A percentile compares a stretch with the other conserved stretches of the same genome.
These are phyloP conservation scores for Euura lappo DNA, from an alignment of 1,140 invertebrate species.

Conservation along the genomic window DNA sequence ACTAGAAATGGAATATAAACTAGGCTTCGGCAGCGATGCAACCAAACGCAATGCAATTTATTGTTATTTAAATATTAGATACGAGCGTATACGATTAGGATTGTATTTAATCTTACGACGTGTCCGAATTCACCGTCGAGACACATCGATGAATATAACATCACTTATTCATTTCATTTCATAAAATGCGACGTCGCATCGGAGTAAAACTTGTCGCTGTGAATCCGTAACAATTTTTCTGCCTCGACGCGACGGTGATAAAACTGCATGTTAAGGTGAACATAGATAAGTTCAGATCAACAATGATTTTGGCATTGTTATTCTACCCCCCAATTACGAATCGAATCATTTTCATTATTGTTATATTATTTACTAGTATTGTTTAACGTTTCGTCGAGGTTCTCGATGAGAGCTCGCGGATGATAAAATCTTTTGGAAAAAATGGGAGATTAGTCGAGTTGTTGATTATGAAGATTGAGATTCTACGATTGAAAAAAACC, in stretches of 20 bases:
- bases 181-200: not conserved
- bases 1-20: conserved; percentile 8
- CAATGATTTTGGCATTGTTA: not conserved
- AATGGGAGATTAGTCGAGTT: too few relatives aligned
- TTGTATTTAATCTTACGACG: not conserved
- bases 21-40: conserved; percentile 29
- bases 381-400: too few relatives aligned
- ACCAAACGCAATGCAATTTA: conserved; percentile 31
- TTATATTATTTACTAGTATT: not conserved
- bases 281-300: not conserved
- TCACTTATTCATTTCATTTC: not conserved
- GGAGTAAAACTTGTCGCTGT: not conserved
- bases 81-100: not conserved
- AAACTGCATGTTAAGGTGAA: not conserved
- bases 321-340: not conserved
- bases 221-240: not conserved
- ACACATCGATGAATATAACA: not conserved
- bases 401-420: too few relatives aligned
- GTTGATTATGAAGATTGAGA: too few relatives aligned
- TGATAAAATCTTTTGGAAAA: too few relatives aligned
- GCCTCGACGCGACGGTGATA: not conserved
- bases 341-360: not conserved
- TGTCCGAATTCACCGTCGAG: not conserved
- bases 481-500: too few relatives aligned
- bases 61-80: conserved; percentile 1